These are phyloP conservation scores for Tipula unca DNA, from an alignment of 2,888 invertebrate species.

Conservation along the genomic window DNA sequence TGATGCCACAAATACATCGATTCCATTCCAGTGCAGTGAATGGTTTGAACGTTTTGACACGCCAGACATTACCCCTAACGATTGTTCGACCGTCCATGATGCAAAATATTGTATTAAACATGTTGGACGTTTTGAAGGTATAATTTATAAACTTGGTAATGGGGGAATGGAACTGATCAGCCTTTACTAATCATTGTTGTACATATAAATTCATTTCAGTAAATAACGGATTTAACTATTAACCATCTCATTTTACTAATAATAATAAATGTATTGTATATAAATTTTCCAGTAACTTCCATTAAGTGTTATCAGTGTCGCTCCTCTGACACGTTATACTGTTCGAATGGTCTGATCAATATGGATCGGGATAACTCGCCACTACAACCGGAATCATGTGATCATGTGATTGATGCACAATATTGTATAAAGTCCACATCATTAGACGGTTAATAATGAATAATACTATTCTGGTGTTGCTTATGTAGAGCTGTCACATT, in stretches of 20 bases:
- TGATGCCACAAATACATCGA: conserved; percentile 65
- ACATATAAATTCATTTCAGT: neutral
- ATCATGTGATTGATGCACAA: conserved; percentile 65
- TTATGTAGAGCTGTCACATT: neutral
- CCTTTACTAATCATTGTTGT: neutral
- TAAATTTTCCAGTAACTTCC: conserved; percentile 38
- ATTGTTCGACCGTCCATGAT: conserved; percentile 71
- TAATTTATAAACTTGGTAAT: conserved; percentile 28
- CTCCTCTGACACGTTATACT: conserved; percentile 56
- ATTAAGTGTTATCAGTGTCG: conserved; percentile 74
- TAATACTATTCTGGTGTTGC: neutral
- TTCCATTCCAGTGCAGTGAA: conserved; percentile 79
- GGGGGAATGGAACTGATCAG: neutral
- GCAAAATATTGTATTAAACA: conserved; percentile 90
- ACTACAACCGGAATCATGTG: conserved; percentile 54
- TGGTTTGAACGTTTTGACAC: conserved; percentile 56
- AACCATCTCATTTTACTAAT: conserved; percentile 1
- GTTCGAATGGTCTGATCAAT: conserved; percentile 57
- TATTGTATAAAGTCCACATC: conserved; percentile 79
- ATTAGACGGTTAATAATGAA: conserved; percentile 29
- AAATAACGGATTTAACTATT: neutral
- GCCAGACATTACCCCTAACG: conserved; percentile 54
- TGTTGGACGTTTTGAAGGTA: conserved; percentile 85
- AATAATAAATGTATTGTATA: neutral
- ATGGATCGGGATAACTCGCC: conserved; percentile 44